Percentiles rank a stretch among this genome's conserved stretches.
These are phyloP conservation scores for Chrysopa pallens DNA, from an alignment of 1,140 invertebrate species.

Conservation along the genomic window DNA sequence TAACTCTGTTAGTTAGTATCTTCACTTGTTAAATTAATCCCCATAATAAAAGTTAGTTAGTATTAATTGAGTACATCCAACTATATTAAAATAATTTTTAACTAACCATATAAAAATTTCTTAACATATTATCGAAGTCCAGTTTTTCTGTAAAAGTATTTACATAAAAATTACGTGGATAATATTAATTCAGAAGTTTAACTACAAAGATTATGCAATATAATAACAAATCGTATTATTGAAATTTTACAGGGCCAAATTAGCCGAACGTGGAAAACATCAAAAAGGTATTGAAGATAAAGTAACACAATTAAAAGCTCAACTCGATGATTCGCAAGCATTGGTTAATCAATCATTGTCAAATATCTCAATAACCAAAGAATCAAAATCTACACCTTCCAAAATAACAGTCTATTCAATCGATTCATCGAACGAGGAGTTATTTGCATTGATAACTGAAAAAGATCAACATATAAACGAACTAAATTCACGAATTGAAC, in stretches of 20 bases:
- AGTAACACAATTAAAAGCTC: conserved; percentile 23
- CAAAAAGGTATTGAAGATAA: conserved; percentile 25
- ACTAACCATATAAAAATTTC: too few species aligned
- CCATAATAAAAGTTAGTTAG: too few species aligned
- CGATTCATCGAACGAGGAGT: conserved; percentile 13
- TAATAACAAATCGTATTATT: background rate
- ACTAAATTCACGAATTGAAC: conserved; percentile 31
- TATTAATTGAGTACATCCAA: too few species aligned
- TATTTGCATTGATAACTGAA: conserved; percentile 19
- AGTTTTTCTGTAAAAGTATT: too few species aligned
- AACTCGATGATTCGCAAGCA: conserved; percentile 22
- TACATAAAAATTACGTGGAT: too few species aligned
- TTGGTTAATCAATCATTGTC: conserved; percentile 16
- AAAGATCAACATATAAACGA: conserved; percentile 30
- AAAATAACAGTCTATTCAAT: conserved; percentile 13
- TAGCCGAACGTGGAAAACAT: conserved; percentile 23
- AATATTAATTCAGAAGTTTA: too few species aligned
- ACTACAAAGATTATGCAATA: too few species aligned
- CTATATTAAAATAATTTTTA: too few species aligned
- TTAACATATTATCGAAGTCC: too few species aligned
- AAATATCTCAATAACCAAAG: conserved; percentile 18
- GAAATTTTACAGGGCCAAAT: conserved; percentile 15
- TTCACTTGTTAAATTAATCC: too few species aligned
- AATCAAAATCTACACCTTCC: conserved; percentile 16
- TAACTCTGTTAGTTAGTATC: too few species aligned